Conservation (phyloP, 2,888 invertebrate genomes). For the Clepsis dumicolana region DNA sequence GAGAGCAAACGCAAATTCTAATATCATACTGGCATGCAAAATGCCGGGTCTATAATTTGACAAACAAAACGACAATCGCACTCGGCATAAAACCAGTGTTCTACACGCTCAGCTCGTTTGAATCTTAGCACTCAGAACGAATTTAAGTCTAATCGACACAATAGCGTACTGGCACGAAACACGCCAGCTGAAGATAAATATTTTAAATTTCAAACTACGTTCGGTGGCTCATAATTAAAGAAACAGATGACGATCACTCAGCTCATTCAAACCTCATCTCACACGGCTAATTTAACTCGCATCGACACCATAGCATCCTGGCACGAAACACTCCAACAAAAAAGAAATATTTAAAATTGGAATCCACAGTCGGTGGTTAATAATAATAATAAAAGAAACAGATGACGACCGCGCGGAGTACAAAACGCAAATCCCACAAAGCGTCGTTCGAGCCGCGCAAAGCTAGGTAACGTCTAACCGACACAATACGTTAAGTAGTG, state of each 20-base stretch:
- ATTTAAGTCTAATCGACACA: not conserved
- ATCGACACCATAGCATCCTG: not conserved
- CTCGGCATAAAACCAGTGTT: not conserved
- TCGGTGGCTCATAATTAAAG: constrained; percentile 45
- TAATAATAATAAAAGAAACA: constrained; percentile 47
- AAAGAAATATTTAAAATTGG: constrained; percentile 25
- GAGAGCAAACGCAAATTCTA: not conserved
- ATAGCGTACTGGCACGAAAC: constrained; percentile 2
- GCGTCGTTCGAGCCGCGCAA: constrained; percentile 59
- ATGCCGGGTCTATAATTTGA: not conserved
- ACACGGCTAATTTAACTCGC: not conserved
- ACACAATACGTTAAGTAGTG: constrained; percentile 78
- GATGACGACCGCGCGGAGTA: constrained; percentile 48
- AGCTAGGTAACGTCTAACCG: constrained; percentile 48
- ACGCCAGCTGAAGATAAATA: not conserved
- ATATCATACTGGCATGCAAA: not conserved
- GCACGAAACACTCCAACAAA: not conserved
- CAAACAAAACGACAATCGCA: not conserved
- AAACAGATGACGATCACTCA: constrained; percentile 45
- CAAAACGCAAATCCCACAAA: constrained; percentile 75
- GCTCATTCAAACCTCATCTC: not conserved
- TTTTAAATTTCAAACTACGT: constrained; percentile 29
- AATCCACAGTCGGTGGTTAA: constrained; percentile 28
- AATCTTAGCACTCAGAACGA: not conserved
- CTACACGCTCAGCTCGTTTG: not conserved